These are phyloP conservation scores for Graptemys geographica DNA, from an alignment of 2,797 vertebrate genomes.

Conservation along the genomic window DNA sequence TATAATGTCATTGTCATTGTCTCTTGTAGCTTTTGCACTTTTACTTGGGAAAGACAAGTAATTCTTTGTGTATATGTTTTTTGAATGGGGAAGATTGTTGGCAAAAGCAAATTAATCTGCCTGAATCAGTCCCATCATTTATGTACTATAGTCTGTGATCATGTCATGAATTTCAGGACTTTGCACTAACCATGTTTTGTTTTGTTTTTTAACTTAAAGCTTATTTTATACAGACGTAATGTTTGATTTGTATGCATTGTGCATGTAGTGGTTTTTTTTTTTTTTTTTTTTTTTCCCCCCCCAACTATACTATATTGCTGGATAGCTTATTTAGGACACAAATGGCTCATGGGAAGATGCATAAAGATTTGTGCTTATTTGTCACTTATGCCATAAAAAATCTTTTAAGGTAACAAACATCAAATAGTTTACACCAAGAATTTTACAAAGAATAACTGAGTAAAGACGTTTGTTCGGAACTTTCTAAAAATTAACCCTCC, in stretches of 20 bases:
- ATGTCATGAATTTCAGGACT: slow-evolving; percentile 87
- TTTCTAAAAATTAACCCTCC: not conserved
- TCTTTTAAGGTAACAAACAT: slow-evolving; percentile 39
- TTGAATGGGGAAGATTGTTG: slow-evolving; percentile 88
- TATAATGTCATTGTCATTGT: slow-evolving; percentile 84
- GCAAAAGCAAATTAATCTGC: slow-evolving; percentile 87
- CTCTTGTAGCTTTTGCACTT: slow-evolving; percentile 88
- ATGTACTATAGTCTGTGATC: slow-evolving; percentile 86
- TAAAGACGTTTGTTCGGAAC: not conserved
- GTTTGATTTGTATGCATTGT: slow-evolving; percentile 89
- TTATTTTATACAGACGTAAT: slow-evolving; percentile 85
- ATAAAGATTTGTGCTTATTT: slow-evolving; percentile 85
- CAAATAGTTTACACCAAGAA: slow-evolving; percentile 49
- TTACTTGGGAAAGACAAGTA: slow-evolving; percentile 84
- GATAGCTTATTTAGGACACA: slow-evolving; percentile 81
- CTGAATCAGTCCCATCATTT: slow-evolving; percentile 88
- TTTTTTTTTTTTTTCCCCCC: slow-evolving; percentile 53
- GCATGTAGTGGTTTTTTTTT: slow-evolving; percentile 84
- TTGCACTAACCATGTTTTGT: slow-evolving; percentile 86
- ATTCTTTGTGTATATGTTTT: slow-evolving; percentile 84
- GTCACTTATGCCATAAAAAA: slow-evolving; percentile 67
- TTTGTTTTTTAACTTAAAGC: slow-evolving; percentile 80
- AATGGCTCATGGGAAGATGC: slow-evolving; percentile 88
- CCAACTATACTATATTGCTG: slow-evolving; percentile 80
- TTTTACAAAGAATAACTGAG: slow-evolving; percentile 59